Base-by-base conservation (phyloP, 2,797 vertebrate genomes). In the Borostomias antarcticus region DNA sequence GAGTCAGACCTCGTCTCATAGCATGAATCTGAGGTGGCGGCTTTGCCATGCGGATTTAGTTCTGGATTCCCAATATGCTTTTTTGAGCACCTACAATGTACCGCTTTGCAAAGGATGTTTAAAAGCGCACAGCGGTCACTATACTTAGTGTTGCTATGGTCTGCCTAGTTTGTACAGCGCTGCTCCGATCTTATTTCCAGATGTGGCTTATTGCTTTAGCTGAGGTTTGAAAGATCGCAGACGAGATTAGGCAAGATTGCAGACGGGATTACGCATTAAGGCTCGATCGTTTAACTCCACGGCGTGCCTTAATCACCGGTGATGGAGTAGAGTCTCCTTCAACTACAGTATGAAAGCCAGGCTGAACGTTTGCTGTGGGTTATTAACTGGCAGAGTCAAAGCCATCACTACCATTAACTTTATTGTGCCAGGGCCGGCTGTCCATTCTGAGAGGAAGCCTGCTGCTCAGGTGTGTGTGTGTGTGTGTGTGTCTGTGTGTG, bases 201-300 rank as follows among this genome's bases (percentile, higher is more conserved):
- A 21, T 17, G 45, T 29, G 7, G 43, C 28, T 33, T 17, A 37
- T 25, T 5, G 32, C 47, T 62, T 13, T 28, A 21, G 21, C 23
- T n/a, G 19, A 9, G 11, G 43, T 62, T 61, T 50, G 8, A 23
- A n/a, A 33, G 40, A 66, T 66, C 47, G 57, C 53, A 51, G 13
- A 23, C 23, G 48, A 51, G 62, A 70, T 70, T 59, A 70, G 53
- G 32, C 62, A 58, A 35, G 29, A 62, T 62, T 29, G 51, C 29
- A 62, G n/a, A 29, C 23, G 56, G 30, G 54, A 64, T 70, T 70
- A 70, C 19, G 50, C 64, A 60, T 23, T 61, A 47, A n/a, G 13
- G 56, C 32, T 17, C 5, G 57, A 51, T 47, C 43, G 23, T 40
- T 60, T 40, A 65, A 60, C 62, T 60, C 45, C n/a, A 30, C 32